A percentile compares a stretch with the other conserved stretches of the same genome.
Conservation (phyloP, 2,888 invertebrate genomes). For the Hirtodrosophila confusa region DNA sequence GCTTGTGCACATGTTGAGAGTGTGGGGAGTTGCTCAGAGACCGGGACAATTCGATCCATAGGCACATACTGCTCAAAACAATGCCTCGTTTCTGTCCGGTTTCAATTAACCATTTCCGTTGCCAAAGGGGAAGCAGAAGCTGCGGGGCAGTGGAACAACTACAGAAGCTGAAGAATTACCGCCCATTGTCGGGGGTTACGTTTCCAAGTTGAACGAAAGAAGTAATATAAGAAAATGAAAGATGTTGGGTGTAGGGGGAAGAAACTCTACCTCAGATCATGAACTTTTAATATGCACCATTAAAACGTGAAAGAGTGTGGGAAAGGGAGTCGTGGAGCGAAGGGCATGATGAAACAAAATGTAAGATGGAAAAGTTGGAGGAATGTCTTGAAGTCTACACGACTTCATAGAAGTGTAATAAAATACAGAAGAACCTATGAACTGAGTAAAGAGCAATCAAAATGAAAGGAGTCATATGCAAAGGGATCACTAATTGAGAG, state of each 20-base stretch:
- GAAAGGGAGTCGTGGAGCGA: not conserved
- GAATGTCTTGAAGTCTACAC: not conserved
- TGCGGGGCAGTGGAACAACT: not conserved
- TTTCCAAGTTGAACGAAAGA: not conserved
- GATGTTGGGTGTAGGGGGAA: not conserved
- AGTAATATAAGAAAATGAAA: too few relatives aligned
- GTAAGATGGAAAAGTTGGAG: constrained; percentile 1
- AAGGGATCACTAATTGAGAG: not conserved
- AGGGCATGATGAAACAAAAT: not conserved
- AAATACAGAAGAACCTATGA: not conserved
- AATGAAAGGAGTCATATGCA: too few relatives aligned
- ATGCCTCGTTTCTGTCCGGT: constrained; percentile 46
- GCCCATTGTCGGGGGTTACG: constrained; percentile 1
- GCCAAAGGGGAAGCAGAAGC: constrained; percentile 14
- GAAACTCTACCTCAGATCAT: constrained; percentile 2
- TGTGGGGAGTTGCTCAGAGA: constrained; percentile 9
- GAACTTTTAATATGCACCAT: constrained; percentile 4
- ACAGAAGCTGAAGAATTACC: constrained; percentile 13
- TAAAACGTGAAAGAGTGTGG: not conserved
- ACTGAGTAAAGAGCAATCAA: not conserved
- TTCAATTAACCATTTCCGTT: constrained; percentile 61
- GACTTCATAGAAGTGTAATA: not conserved
- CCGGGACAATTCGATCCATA: constrained; percentile 19
- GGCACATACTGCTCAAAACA: constrained; percentile 22
- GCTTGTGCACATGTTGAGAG: constrained; percentile 29